Evolutionary conservation across 1,140 invertebrate genomes (phyloP).

Genomic region (Macrotrachela quadricornifera): DNA sequence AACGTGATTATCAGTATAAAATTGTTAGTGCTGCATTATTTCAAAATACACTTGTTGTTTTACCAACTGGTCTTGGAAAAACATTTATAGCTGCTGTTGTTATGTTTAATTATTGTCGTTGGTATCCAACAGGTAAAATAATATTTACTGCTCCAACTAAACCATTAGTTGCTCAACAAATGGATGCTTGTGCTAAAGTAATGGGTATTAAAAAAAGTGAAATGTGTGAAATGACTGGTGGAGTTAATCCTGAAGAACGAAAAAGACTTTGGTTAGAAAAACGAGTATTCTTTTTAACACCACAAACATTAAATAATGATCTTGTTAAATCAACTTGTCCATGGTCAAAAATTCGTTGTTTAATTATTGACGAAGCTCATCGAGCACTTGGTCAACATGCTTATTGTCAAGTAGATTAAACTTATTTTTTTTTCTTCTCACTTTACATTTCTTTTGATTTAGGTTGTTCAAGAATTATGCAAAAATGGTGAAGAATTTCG

Average conservation of each 20-base stretch:
- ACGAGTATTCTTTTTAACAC: conserved; percentile 74
- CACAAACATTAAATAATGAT: conserved; percentile 64
- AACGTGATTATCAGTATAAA: conserved; percentile 64
- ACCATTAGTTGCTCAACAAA: conserved; percentile 76
- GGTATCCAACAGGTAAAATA: conserved; percentile 40
- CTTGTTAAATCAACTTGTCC: conserved; percentile 46
- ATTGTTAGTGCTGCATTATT: conserved; percentile 57
- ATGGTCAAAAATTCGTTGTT: conserved; percentile 45
- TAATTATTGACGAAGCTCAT: conserved; percentile 85
- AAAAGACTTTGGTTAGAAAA: conserved; percentile 47
- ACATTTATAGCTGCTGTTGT: conserved; percentile 86
- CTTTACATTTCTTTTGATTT: too few relatives aligned
- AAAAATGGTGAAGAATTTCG: conserved; percentile 39
- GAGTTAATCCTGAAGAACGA: conserved; percentile 6
- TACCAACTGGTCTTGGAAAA: conserved; percentile 64
- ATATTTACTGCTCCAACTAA: conserved; percentile 81
- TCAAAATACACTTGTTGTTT: conserved; percentile 64
- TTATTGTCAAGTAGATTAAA: conserved; percentile 51
- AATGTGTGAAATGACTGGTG: conserved; percentile 67
- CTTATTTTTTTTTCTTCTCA: too few relatives aligned
- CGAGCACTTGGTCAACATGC: conserved; percentile 67
- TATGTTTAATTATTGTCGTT: conserved; percentile 79
- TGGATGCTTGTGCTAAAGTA: conserved; percentile 69
- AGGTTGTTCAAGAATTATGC: conserved; percentile 22
- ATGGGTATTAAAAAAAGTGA: conserved; percentile 60